phyloP scores from a whole-genome alignment of 2,888 invertebrate genomes.

The Microctonus hyperodae region DNA sequence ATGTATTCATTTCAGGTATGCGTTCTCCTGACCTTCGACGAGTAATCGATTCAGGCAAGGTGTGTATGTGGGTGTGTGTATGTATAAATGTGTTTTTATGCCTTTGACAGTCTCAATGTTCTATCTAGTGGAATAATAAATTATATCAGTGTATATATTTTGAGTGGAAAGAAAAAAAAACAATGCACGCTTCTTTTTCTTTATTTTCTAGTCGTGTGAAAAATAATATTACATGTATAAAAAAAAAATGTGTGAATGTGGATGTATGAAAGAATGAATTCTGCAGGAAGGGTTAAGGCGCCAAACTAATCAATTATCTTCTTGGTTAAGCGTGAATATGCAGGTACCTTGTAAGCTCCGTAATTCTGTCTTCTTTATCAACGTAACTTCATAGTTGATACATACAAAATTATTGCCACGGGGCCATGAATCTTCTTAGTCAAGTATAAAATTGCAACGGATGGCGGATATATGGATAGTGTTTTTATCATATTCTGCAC shows the following conservation, averaged over 20 bases:
- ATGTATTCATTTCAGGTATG: neutral
- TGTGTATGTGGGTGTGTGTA: slow-evolving; percentile 10
- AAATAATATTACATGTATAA: no score
- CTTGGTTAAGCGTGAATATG: slow-evolving; percentile 53
- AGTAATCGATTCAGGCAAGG: slow-evolving; percentile 25
- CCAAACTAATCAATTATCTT: slow-evolving; percentile 57
- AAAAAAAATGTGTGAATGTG: no score
- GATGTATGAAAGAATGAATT: slow-evolving; percentile 4
- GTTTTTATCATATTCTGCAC: slow-evolving; percentile 10
- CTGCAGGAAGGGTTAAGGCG: slow-evolving; percentile 45
- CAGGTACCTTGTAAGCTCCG: slow-evolving; percentile 32
- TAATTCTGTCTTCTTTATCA: slow-evolving; percentile 16
- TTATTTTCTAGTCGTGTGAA: neutral
- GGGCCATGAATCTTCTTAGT: slow-evolving; percentile 42
- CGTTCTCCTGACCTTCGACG: slow-evolving; percentile 31
- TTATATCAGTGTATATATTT: slow-evolving; percentile 4
- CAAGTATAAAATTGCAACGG: slow-evolving; percentile 47
- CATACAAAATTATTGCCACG: slow-evolving; percentile 24
- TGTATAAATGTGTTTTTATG: slow-evolving; percentile 2
- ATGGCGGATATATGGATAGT: slow-evolving; percentile 14
- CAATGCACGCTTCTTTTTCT: neutral
- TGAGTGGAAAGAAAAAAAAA: neutral
- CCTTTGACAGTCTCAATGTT: slow-evolving; percentile 1
- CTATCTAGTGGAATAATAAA: neutral
- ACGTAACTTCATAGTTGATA: neutral